Evolutionary conservation across 2,888 invertebrate genomes (phyloP).

Genomic region (Drosophila villosipedis): DNA sequence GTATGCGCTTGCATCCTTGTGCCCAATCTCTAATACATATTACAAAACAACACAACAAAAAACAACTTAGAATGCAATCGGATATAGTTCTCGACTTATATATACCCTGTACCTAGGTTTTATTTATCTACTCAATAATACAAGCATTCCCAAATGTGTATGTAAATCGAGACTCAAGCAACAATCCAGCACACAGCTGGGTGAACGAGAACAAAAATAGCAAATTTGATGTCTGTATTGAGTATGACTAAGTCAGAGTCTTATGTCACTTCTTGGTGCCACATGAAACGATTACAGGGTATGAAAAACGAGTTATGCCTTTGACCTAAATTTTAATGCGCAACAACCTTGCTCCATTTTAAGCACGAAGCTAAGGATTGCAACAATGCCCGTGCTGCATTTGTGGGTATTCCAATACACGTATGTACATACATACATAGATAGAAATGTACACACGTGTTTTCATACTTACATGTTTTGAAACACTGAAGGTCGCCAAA

Average conservation of each 20-base stretch:
- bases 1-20: constrained; percentile 78
- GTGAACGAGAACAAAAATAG: background rate
- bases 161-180: background rate
- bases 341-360: constrained; percentile 69
- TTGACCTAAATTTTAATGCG: constrained; percentile 82
- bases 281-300: background rate
- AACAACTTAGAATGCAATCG: background rate
- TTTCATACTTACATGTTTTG: constrained; percentile 3
- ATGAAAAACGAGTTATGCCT: constrained; percentile 59
- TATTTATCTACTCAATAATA: background rate
- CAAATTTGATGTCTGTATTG: background rate
- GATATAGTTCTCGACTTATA: background rate
- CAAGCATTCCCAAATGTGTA: background rate
- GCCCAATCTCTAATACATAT: constrained; percentile 81
- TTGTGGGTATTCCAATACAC: constrained; percentile 55
- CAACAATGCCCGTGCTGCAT: constrained; percentile 49
- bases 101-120: constrained; percentile 3
- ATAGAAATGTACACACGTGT: constrained; percentile 3
- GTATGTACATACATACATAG: constrained; percentile 1
- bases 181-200: background rate
- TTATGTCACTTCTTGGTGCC: background rate
- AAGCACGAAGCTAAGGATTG: constrained; percentile 47
- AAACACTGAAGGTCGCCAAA: constrained; percentile 54
- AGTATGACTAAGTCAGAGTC: background rate
- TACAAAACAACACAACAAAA: constrained; percentile 68